A percentile compares a stretch with the other conserved stretches of the same genome.
These are phyloP conservation scores for Octodonta nipae DNA, from an alignment of 2,888 invertebrate genomes.

Conservation along the genomic window DNA sequence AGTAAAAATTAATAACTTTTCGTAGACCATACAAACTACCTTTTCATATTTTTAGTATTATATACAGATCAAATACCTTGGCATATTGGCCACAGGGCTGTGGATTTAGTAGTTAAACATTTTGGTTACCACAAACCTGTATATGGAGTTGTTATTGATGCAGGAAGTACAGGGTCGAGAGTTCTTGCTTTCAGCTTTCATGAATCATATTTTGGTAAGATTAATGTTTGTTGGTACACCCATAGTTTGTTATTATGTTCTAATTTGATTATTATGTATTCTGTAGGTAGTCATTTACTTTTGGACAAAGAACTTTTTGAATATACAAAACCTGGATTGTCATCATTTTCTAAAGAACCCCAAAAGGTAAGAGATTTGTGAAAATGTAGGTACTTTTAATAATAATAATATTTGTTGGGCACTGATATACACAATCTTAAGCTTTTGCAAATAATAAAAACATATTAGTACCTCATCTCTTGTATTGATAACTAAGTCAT, in stretches of 20 bases:
- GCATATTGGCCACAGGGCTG: constrained; percentile 40
- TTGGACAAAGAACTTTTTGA: constrained; percentile 71
- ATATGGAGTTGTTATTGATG: constrained; percentile 83
- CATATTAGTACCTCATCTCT: too few species aligned
- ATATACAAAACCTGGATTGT: constrained; percentile 81
- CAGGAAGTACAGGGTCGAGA: constrained; percentile 85
- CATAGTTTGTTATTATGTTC: not conserved
- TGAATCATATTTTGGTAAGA: constrained; percentile 54
- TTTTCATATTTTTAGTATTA: constrained; percentile 35
- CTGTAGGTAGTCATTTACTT: constrained; percentile 50
- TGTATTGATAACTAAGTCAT: not conserved
- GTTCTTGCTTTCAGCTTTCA: constrained; percentile 74
- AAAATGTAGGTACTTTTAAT: not conserved
- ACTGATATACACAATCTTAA: too few species aligned
- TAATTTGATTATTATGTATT: constrained; percentile 4
- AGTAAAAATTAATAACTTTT: constrained; percentile 20
- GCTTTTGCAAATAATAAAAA: too few species aligned
- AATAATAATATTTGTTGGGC: not conserved
- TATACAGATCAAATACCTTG: constrained; percentile 42
- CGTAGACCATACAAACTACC: not conserved
- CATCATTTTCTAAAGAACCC: constrained; percentile 72
- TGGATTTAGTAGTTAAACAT: constrained; percentile 55
- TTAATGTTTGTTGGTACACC: constrained; percentile 1
- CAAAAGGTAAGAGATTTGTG: constrained; percentile 41
- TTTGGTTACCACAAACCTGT: constrained; percentile 57